Conservation (phyloP, 2,888 invertebrate genomes). For the Drosophila mercatorum region DNA sequence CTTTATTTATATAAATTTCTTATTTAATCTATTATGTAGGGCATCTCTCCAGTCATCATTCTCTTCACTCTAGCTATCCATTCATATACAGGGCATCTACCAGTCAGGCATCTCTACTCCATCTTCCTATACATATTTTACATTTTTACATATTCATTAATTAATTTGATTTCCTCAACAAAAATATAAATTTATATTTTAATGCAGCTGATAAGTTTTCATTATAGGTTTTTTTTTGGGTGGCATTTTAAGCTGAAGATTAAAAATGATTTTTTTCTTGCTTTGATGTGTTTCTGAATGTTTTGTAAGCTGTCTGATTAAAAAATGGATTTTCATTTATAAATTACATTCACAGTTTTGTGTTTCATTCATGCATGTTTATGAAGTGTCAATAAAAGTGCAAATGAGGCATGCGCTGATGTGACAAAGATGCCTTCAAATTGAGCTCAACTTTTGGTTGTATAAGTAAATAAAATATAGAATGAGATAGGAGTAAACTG, state of each 20-base stretch:
- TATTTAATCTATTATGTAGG: too few relatives aligned
- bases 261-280: slow-evolving; percentile 23
- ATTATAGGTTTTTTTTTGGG: slow-evolving; percentile 46
- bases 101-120: not conserved
- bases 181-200: not conserved
- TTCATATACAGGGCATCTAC: not conserved
- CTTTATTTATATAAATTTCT: too few relatives aligned
- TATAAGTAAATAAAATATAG: not conserved
- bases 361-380: slow-evolving; percentile 14
- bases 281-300: slow-evolving; percentile 32
- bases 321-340: not conserved
- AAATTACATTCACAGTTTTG: not conserved
- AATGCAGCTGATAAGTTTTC: slow-evolving; percentile 36
- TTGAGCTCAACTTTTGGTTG: slow-evolving; percentile 11
- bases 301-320: slow-evolving; percentile 59
- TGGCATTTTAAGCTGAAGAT: slow-evolving; percentile 57
- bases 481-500: not conserved
- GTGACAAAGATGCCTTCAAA: slow-evolving; percentile 39
- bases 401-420: slow-evolving; percentile 49
- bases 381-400: slow-evolving; percentile 21
- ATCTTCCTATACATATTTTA: slow-evolving; percentile 9
- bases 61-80: too few relatives aligned
- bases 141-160: slow-evolving; percentile 47
- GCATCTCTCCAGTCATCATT: too few relatives aligned
- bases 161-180: slow-evolving; percentile 49